A percentile compares a stretch with the other conserved stretches of the same genome.
Conservation (phyloP, 64 coral and sea anemone genomes). For the Trachythela sp. region DNA sequence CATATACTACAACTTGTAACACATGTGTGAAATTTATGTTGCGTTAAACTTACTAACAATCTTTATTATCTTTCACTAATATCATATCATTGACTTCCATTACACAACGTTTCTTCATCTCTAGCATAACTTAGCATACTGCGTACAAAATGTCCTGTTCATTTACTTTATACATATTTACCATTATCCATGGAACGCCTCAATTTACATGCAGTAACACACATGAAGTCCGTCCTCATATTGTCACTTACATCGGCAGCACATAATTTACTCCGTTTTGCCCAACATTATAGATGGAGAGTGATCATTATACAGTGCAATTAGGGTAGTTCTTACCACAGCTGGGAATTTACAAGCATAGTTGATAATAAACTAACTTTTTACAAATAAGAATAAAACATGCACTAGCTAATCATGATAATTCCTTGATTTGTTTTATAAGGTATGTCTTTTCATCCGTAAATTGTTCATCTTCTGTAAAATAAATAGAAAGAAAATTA, state of each 20-base stretch:
- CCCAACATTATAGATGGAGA: not conserved
- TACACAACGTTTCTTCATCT: not conserved
- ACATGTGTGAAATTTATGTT: not conserved
- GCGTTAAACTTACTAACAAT: not conserved
- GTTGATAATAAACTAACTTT: not conserved
- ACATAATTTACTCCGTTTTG: not conserved
- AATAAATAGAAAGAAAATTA: not conserved
- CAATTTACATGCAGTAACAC: not conserved
- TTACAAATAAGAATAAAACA: not conserved
- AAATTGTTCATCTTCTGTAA: conserved; percentile 98
- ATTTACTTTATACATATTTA: not conserved
- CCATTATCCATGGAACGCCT: not conserved
- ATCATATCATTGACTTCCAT: not conserved
- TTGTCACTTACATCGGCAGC: too few species aligned
- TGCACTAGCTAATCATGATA: not conserved
- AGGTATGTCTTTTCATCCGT: conserved; percentile 97
- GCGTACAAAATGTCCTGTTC: not conserved
- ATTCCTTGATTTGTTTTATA: conserved; percentile 97
- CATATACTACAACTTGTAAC: too few species aligned
- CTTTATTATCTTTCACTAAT: not conserved
- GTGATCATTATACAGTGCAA: not conserved
- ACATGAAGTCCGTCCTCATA: not conserved
- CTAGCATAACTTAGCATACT: not conserved
- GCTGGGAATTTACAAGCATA: not conserved
- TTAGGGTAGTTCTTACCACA: not conserved